Evolutionary conservation across 2,113 vertebrate genomes (phyloP), one percentile per base, ranked within the genome.

Genomic region (Eurystomus gularis): DNA sequence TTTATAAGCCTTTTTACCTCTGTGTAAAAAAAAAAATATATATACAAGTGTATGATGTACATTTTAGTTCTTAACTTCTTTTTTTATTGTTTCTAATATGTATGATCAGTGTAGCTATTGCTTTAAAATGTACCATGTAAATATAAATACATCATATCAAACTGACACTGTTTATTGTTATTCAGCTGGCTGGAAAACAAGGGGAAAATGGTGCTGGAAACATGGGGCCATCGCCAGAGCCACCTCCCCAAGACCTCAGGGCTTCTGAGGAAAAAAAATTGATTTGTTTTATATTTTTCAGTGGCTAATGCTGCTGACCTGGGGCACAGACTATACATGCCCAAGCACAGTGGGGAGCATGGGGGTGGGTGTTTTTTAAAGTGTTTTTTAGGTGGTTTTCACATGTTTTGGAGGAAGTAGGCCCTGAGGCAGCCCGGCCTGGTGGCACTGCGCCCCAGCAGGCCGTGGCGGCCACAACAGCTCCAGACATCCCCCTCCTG

Each of bases 1-100:
- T 98, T 98, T 98, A 99, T 99, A 99, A 99, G 98, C 98, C 99
- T 99, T 99, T 99, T 99, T 99, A 99, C 98, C 98, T 99, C 98
- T 98, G 98, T 99, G 97, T 98, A 99, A 99, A 99, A 98, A 98
- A 98, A 95, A 51, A 70, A 98, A 99, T 98, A 99, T 99, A 99
- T 99, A 99, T 99, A 99, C 98, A 99, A 98, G 98, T 99, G 98
- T 99, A 99, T 99, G 99, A 99, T 99, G 99, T 99, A 99, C 98
- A 99, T 99, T 99, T 99, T 98, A 98, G 98, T 98, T 98, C 98
- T 98, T 98, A 98, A 98, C 98, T 98, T 98, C 97, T 97, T 98
- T 98, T 98, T 99, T 99, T 98, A 98, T 99, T 98, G 98, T 99
- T 99, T 99, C 98, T 99, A 99, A 99, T 98, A 98, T 99, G 98